These are phyloP conservation scores for Acleris emargana DNA, from an alignment of 2,888 invertebrate species.

Conservation along the genomic window DNA sequence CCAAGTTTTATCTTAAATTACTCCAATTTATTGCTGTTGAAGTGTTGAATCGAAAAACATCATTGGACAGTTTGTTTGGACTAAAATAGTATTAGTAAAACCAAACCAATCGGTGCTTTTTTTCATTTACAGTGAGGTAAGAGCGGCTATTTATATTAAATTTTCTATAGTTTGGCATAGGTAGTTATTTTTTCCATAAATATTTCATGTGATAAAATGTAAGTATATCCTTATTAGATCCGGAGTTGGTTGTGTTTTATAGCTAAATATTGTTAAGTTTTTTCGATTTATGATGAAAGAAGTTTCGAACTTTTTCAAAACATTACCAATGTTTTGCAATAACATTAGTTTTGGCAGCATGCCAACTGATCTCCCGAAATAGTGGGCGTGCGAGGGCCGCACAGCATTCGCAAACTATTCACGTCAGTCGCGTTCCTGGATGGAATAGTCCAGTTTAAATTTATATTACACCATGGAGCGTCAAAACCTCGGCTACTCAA, in stretches of 20 bases:
- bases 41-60: not conserved
- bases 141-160: constrained; percentile 13
- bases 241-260: too few species aligned
- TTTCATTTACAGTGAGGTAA: constrained; percentile 18
- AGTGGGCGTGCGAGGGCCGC: constrained; percentile 53
- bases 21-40: not conserved
- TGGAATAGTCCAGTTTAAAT: constrained; percentile 35
- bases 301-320: constrained; percentile 20
- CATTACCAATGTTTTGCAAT: constrained; percentile 58
- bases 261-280: not conserved
- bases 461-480: constrained; percentile 62
- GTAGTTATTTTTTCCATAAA: too few species aligned
- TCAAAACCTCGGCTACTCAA: constrained; percentile 63
- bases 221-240: too few species aligned
- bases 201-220: too few species aligned
- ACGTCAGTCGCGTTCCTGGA: constrained; percentile 44
- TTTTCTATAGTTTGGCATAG: not conserved
- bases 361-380: constrained; percentile 71
- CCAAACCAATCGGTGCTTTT: not conserved
- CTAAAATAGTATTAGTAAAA: not conserved
- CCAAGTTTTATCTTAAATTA: not conserved
- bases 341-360: constrained; percentile 59
- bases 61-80: not conserved
- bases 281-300: not conserved
- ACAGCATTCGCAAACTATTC: constrained; percentile 45